Evolutionary conservation across 64 coral and sea anemone genomes (phyloP).

Genomic region (Porites australiensis): DNA sequence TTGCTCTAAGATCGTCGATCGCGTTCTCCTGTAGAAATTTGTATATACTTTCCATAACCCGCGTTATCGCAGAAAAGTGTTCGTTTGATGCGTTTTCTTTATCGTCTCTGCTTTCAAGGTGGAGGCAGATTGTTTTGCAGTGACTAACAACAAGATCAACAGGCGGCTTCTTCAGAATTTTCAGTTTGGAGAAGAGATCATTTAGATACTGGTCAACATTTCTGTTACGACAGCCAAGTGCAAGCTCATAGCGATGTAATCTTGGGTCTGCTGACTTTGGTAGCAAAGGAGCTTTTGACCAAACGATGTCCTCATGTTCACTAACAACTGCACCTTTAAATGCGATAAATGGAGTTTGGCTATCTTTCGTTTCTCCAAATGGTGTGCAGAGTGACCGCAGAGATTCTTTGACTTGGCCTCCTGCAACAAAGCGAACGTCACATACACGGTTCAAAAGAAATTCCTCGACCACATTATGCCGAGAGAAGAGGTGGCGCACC

Average conservation of each 20-base stretch:
- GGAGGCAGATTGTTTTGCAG: neutral
- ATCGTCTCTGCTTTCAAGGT: neutral
- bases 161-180: neutral
- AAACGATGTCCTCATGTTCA: neutral
- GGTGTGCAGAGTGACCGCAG: neutral
- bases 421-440: neutral
- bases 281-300: neutral
- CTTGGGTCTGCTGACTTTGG: neutral
- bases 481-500: conserved; percentile 2
- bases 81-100: neutral
- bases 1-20: neutral
- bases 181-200: neutral
- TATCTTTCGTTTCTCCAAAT: neutral
- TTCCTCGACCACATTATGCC: neutral
- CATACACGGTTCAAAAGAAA: neutral
- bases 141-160: conserved; percentile 12
- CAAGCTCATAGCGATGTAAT: neutral
- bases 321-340: neutral
- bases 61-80: neutral
- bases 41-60: conserved; percentile 38
- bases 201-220: neutral
- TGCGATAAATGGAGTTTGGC: neutral
- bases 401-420: neutral
- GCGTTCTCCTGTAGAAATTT: neutral
- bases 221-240: neutral